phyloP scores from a whole-genome alignment of 1,140 invertebrate species.

The Ladona fulva region DNA sequence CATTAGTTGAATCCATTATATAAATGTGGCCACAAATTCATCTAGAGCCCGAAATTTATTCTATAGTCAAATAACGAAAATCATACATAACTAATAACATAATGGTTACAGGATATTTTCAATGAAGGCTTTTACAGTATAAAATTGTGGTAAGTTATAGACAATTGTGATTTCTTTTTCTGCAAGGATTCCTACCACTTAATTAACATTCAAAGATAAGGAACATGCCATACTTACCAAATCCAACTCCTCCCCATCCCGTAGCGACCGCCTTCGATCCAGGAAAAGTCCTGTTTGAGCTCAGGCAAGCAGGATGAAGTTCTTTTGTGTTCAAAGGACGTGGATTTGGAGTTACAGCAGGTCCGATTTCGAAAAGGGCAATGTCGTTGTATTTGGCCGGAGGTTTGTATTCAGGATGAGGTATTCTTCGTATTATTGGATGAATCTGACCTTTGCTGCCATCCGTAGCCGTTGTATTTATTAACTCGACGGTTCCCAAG shows the following conservation, averaged over 20 bases:
- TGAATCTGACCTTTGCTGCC: background rate
- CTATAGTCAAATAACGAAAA: no score
- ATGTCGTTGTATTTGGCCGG: conserved; percentile 20
- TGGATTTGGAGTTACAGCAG: conserved; percentile 27
- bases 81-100: no score
- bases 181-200: no score
- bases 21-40: no score
- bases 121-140: no score
- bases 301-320: conserved; percentile 28
- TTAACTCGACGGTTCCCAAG: conserved; percentile 27
- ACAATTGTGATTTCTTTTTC: no score
- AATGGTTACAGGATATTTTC: no score
- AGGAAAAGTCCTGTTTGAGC: background rate
- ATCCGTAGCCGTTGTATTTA: conserved; percentile 21
- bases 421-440: background rate
- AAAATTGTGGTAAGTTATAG: no score
- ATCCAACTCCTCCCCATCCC: conserved; percentile 29
- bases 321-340: conserved; percentile 16
- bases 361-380: conserved; percentile 11
- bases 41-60: no score
- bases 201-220: no score
- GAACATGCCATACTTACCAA: conserved; percentile 16
- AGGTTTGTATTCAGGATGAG: conserved; percentile 17
- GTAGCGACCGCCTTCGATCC: conserved; percentile 19
- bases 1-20: no score